Conservation (phyloP, 2,113 vertebrate species). For the Rafetus swinhoei region DNA sequence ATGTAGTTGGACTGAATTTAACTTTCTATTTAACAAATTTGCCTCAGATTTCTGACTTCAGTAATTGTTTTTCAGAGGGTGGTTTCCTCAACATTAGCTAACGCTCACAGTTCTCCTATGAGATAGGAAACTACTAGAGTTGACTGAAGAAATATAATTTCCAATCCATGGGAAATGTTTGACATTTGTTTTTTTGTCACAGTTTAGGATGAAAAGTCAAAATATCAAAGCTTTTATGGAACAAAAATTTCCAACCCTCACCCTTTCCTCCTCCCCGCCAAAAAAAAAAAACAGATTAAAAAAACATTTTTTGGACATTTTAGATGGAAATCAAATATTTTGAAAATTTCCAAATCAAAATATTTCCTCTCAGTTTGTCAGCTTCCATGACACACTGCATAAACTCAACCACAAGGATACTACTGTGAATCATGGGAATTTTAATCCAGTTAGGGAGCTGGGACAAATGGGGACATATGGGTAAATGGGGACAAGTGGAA, state of each 20-base stretch:
- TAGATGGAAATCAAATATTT: not conserved
- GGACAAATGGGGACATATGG: not conserved
- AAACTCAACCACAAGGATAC: not conserved
- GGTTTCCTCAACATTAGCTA: not conserved
- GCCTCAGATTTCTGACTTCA: not conserved
- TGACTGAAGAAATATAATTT: not conserved
- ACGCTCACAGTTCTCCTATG: not conserved
- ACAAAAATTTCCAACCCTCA: not conserved
- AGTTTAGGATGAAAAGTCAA: not conserved
- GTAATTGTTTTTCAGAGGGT: not conserved
- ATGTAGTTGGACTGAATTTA: not conserved
- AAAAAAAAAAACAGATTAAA: not conserved
- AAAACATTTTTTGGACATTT: not conserved
- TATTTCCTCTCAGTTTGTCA: not conserved
- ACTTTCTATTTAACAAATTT: not conserved
- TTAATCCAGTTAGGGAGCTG: not conserved
- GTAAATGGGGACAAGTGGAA: not conserved
- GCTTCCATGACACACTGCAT: not conserved
- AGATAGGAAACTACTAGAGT: not conserved
- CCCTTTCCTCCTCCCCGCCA: not conserved
- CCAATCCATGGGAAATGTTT: not conserved
- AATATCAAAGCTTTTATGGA: not conserved
- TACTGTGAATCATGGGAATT: not conserved
- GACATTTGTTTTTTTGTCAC: not conserved
- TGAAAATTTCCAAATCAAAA: not conserved